Base-by-base conservation (phyloP, 1,140 invertebrate species). In the Zelostemma sp. region DNA sequence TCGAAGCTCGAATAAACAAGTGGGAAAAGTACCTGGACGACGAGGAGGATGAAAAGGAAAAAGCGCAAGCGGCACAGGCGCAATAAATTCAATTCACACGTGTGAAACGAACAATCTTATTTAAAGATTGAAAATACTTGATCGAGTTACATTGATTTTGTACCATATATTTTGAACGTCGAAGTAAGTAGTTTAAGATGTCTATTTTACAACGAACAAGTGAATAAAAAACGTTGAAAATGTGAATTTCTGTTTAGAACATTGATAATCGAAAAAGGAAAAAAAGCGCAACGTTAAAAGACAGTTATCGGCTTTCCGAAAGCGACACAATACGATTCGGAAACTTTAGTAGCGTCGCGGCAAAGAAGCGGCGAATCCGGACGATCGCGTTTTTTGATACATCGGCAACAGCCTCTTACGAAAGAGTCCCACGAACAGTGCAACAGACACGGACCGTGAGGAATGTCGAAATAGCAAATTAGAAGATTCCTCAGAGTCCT, bases 21-120 rank as follows among this genome's bases (percentile, higher is more conserved):
- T 99, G 97, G 97, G 92, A 95, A 66, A 89, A 93, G 66, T 98
- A 92, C 82, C 85, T 97, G 67, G 91, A 92, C 68, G 78, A 81
- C 14, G 87, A 80, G 18, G 86, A 88, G 59, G 68, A 74, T 46
- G 60, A 78, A 61, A 28, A 28, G 8, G 25, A 28, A 28, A 3
- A 8, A 82, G 57, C 74, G 79, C 70, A 67, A 40, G 16, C 16
- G n/a, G 4, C 54, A 47, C 17, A 45, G 4, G 18, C 3, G 8
- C 25, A 28, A 28, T 28, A 28, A 28, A n/a, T n/a, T n/a, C n/a
- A n/a, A n/a, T n/a, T n/a, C n/a, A n/a, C n/a, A n/a, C n/a, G n/a
- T n/a, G n/a, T n/a, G n/a, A n/a, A n/a, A n/a, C n/a, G n/a, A n/a
- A n/a, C n/a, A n/a, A n/a, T n/a, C n/a, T n/a, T n/a, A n/a, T n/a